Evolutionary conservation across 1,140 invertebrate genomes (phyloP), one percentile per base, ranked within the genome.

Genomic region (Saccostrea glomerata): DNA sequence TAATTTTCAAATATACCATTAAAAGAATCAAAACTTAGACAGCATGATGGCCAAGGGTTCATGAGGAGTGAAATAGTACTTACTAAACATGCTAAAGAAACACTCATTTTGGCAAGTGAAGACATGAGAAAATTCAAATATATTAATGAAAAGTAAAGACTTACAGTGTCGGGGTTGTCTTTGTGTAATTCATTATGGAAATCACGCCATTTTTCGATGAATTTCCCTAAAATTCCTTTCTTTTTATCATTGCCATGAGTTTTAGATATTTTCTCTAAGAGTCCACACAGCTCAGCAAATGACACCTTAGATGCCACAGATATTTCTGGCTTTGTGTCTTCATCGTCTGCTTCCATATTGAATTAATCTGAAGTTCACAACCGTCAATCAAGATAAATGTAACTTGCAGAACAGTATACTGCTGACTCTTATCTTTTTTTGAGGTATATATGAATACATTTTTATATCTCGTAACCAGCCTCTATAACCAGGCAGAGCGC

Each of bases 191-290:
- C 90, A n/a, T 91, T 88, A 91, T 95, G 94, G 89, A 93, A 93
- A 66, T 93, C 86, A 90, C 96, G 94, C 95, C 96, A 97, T 70
- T 95, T 85, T 0, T 94, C 89, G 17, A 97, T 94, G 92, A 96
- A 97, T 7, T 95, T 95, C 85, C 95, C 91, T 13, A 97, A 90
- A 60, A 96, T 93, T 73, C 89, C 86, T 95, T 93, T 92, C 92
- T 93, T 95, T 95, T 96, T 92, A 94, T 96, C 88, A 94, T 92
- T 94, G 70, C 94, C 95, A 86, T 93, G 91, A 13, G 93, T 92
- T 89, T 94, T 95, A 15, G 89, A 91, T n/a, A 97, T 94, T 92
- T 96, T 95, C 91, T 97, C 96, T 40, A 95, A 88, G 25, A 95
- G 88, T n/a, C 92, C 93, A 91, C 92, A 93, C 20, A 95, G 87